These are phyloP conservation scores for Rhodinocichla rosea DNA, from an alignment of 2,113 vertebrate species.

Conservation along the genomic window DNA sequence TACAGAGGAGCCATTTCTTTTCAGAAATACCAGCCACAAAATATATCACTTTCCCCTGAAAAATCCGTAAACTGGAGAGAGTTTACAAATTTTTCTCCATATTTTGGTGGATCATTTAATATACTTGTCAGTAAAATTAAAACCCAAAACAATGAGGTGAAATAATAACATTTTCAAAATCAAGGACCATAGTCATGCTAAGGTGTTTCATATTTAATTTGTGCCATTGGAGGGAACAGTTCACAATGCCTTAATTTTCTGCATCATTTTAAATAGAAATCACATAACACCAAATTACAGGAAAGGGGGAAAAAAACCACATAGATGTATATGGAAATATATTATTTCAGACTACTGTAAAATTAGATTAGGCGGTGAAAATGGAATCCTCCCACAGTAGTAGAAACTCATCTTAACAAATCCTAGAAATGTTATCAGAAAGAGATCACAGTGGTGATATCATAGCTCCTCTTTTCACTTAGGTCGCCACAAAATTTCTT, in stretches of 20 bases:
- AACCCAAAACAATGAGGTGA: accelerated
- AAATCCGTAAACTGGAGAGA: background rate
- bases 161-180: background rate
- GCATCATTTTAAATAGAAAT: background rate
- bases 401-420: background rate
- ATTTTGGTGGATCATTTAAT: background rate
- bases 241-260: background rate
- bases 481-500: background rate
- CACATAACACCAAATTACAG: background rate
- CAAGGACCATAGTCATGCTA: background rate
- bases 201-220: background rate
- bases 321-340: background rate
- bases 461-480: background rate
- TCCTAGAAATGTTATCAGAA: background rate
- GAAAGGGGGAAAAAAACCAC: background rate
- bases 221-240: background rate
- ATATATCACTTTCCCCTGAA: background rate
- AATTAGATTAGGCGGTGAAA: background rate
- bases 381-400: background rate
- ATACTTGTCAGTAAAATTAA: background rate
- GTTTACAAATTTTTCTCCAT: background rate
- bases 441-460: background rate
- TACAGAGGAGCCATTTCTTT: background rate
- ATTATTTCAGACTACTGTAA: background rate
- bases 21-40: background rate